Conservation (phyloP, 1,140 invertebrate species). For the Drosophila albomicans region DNA sequence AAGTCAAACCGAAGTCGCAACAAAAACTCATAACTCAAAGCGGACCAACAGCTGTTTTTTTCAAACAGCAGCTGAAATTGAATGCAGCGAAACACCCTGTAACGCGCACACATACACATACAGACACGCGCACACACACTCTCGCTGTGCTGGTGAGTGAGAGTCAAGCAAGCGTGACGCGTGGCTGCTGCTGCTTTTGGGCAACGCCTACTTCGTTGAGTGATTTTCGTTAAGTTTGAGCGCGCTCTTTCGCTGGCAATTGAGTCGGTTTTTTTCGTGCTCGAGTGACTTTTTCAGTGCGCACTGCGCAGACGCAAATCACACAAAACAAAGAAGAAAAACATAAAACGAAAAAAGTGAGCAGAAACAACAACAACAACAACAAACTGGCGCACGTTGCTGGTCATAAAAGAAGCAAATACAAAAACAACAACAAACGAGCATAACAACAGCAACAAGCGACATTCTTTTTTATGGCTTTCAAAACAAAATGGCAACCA, state of each 20-base stretch:
- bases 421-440: slow-evolving; percentile 33
- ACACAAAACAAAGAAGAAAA: slow-evolving; percentile 42
- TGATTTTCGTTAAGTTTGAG: slow-evolving; percentile 33
- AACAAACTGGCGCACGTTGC: slow-evolving; percentile 51
- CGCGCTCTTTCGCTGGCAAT: slow-evolving; percentile 26
- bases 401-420: slow-evolving; percentile 55
- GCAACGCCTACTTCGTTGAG: slow-evolving; percentile 63
- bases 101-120: slow-evolving; percentile 24
- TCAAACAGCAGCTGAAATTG: slow-evolving; percentile 66
- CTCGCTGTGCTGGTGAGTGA: slow-evolving; percentile 4
- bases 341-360: slow-evolving; percentile 30
- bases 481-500: slow-evolving; percentile 82
- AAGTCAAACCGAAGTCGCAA: slow-evolving; percentile 13
- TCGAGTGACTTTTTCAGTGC: slow-evolving; percentile 50
- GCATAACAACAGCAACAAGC: slow-evolving; percentile 45
- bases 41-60: slow-evolving; percentile 72
- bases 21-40: slow-evolving; percentile 69
- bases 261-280: slow-evolving; percentile 42
- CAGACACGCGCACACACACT: slow-evolving; percentile 10
- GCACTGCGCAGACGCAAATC: slow-evolving; percentile 64
- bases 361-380: slow-evolving; percentile 26
- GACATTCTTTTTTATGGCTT: slow-evolving; percentile 63
- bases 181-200: slow-evolving; percentile 16
- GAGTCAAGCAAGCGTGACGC: slow-evolving; percentile 35
- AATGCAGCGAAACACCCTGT: slow-evolving; percentile 67